Evolutionary conservation across 1,140 invertebrate genomes (phyloP).

Genomic region (Chionoecetes opilio): DNA sequence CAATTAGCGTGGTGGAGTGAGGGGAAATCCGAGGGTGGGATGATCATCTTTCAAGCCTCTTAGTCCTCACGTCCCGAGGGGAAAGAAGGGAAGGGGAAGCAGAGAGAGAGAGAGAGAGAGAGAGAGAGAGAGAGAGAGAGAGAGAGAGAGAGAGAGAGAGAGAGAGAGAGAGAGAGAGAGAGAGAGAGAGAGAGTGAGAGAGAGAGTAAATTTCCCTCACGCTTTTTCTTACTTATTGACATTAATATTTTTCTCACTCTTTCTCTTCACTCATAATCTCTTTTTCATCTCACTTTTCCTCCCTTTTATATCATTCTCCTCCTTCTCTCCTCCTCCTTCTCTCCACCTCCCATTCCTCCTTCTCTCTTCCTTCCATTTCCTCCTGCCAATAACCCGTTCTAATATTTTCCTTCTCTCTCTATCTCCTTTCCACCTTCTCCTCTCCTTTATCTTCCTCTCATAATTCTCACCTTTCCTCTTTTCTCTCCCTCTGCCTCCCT

Average conservation of each 20-base stretch:
- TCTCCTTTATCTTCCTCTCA: not conserved
- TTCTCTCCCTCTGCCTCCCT: not conserved
- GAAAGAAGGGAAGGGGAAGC: not conserved
- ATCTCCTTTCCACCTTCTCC: too few relatives aligned
- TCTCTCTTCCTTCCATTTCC: not conserved
- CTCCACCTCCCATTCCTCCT: not conserved
- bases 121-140: not conserved
- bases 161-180: not conserved
- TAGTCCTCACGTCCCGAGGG: constrained; percentile 35
- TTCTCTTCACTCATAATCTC: not conserved
- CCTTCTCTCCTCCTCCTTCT: not conserved
- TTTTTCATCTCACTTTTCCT: not conserved
- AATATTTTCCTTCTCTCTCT: too few relatives aligned
- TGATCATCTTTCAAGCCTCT: constrained; percentile 54
- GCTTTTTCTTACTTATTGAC: not conserved
- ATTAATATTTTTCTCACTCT: not conserved
- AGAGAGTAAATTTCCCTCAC: not conserved
- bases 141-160: constrained; percentile 41
- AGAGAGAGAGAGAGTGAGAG: constrained; percentile 46
- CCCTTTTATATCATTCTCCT: not conserved
- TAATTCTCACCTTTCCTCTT: not conserved
- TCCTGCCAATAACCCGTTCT: too few relatives aligned
- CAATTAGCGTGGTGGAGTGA: constrained; percentile 54
- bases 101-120: not conserved
- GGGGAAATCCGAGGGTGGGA: constrained; percentile 46